Evolutionary conservation across 2,797 vertebrate species (phyloP).

Genomic region (Anas flavirostris): DNA sequence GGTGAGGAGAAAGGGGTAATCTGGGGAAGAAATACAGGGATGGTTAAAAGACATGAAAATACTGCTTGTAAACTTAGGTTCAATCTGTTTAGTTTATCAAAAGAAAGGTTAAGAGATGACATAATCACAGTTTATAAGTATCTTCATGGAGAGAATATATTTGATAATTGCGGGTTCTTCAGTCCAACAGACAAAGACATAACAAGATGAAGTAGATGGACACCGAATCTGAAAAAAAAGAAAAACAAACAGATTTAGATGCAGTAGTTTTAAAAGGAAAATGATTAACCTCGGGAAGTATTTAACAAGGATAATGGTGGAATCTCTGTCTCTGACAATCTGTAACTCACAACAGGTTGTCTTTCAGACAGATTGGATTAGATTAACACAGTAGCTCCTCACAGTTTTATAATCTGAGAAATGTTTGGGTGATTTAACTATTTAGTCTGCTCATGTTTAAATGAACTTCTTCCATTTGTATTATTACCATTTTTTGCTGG

Average conservation of each 20-base stretch:
- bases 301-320: not conserved
- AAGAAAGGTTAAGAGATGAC: slow-evolving; percentile 49
- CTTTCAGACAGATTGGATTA: not conserved
- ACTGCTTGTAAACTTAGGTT: not conserved
- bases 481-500: not conserved
- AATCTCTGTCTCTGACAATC: not conserved
- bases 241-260: not conserved
- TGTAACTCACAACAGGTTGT: not conserved
- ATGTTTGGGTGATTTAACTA: not conserved
- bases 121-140: slow-evolving; percentile 41
- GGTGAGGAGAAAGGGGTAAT: not conserved
- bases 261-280: slow-evolving; percentile 28
- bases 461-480: not conserved
- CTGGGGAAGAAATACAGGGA: not conserved
- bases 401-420: slow-evolving; percentile 10
- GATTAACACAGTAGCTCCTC: not conserved
- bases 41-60: not conserved
- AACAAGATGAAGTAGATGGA: slow-evolving; percentile 35
- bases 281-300: slow-evolving; percentile 27
- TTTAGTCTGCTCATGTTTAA: not conserved
- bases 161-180: slow-evolving; percentile 27
- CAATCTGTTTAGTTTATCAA: slow-evolving; percentile 56
- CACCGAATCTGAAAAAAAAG: not conserved
- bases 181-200: slow-evolving; percentile 42
- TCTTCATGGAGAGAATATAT: slow-evolving; percentile 38